These are phyloP conservation scores for Hetaerina titia DNA, from an alignment of 2,888 invertebrate genomes.

Conservation along the genomic window DNA sequence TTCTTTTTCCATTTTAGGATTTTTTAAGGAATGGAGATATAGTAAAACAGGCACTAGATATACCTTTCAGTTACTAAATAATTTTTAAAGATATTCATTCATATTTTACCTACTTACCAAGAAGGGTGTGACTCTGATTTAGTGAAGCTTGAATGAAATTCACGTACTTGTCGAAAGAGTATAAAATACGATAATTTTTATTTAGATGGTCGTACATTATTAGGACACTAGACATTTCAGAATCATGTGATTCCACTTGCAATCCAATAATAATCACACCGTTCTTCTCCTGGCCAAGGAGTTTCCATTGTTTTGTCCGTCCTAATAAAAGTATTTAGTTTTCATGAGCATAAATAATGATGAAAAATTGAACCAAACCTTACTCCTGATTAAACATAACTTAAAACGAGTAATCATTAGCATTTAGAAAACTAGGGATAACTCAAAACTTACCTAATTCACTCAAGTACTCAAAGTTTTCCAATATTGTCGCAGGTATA, in stretches of 20 bases:
- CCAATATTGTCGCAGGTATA: constrained; percentile 33
- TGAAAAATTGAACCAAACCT: neutral
- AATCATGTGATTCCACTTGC: constrained; percentile 77
- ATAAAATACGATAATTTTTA: constrained; percentile 81
- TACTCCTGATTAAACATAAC: too few relatives aligned
- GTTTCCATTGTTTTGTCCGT: constrained; percentile 83
- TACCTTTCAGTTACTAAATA: too few relatives aligned
- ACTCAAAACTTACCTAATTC: constrained; percentile 24
- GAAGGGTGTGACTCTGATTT: constrained; percentile 83
- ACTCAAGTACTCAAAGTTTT: constrained; percentile 35
- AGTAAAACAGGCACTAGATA: too few relatives aligned
- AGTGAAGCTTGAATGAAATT: constrained; percentile 90
- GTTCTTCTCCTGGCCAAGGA: constrained; percentile 90
- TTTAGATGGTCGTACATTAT: constrained; percentile 80
- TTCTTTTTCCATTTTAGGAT: too few relatives aligned
- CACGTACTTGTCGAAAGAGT: constrained; percentile 82
- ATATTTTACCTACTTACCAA: constrained; percentile 77
- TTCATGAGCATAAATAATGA: neutral
- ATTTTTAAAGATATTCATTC: too few relatives aligned
- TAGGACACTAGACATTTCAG: constrained; percentile 71
- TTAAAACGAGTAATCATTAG: neutral
- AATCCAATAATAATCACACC: constrained; percentile 86
- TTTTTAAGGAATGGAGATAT: too few relatives aligned
- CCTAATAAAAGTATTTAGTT: neutral
- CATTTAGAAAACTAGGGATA: neutral